Base-by-base conservation (phyloP, 2,888 invertebrate genomes). In the Dermolepida albohirtum region DNA sequence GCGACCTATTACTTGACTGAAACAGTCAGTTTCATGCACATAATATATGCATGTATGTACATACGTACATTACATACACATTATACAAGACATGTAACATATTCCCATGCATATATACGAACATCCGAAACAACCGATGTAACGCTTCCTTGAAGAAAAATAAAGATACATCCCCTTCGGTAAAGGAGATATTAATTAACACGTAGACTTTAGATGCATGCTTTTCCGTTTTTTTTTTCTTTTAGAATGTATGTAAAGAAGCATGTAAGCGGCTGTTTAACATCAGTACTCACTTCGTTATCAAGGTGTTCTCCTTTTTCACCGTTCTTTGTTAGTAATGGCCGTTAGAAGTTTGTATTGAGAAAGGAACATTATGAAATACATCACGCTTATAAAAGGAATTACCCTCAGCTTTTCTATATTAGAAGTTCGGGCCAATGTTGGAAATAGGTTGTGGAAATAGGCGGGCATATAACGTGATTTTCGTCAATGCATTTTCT, bases 271-370 rank as follows among this genome's bases (percentile, higher is more conserved):
- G 39, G 1, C 39, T 14, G 40, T 54, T 54, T 34, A 54, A 54
- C 54, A 54, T 39, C 34, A 34, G 6, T 39, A 5, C 16, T 40
- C 10, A 14, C 14, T 10, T 39, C 54, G 54, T 54, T 39, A 54
- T 54, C 39, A 54, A 39, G 39, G 54, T 17, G 39, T n/a, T 12
- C 11, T 10, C 39, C 16, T 52, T 14, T 54, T 39, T 44, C 17
- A 6, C 11, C 22, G 40, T 14, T 8, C 12, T n/a, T 44, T 49
- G 41, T 64, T 50, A 51, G 41, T 64, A 64, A 64, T 64, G 22
- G 64, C 50, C 64, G 51, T 64, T 64, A 64, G 51, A 64, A 64
- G 64, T 64, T 64, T 51, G 22, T 64, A 64, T 51, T 41, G 64
- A 34, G 29, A 14, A 12, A 22, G 12, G 27, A 51, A 52, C 50